Conservation (phyloP, 2,888 invertebrate genomes). For the Eupsilia transversa region DNA sequence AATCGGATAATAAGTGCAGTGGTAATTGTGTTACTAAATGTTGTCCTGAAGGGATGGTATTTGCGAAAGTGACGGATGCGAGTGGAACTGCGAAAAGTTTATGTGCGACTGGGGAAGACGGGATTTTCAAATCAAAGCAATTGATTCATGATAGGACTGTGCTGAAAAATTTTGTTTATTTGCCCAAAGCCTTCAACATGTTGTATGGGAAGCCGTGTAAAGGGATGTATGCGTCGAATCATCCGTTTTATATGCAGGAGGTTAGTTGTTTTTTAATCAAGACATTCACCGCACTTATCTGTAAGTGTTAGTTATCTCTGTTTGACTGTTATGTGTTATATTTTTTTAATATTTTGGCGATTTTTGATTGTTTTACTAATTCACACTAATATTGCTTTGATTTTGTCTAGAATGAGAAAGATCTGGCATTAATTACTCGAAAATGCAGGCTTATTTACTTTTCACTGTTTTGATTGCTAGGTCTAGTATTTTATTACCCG, state of each 20-base stretch:
- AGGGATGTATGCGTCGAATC: slow-evolving; percentile 45
- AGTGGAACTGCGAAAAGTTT: slow-evolving; percentile 14
- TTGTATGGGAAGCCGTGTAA: slow-evolving; percentile 67
- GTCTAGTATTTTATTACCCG: slow-evolving; percentile 2
- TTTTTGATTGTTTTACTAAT: slow-evolving; percentile 2
- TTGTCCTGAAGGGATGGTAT: slow-evolving; percentile 72
- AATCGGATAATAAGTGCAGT: slow-evolving; percentile 57
- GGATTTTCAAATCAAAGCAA: slow-evolving; percentile 55
- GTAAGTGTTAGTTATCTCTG: slow-evolving; percentile 8
- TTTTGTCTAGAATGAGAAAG: not conserved
- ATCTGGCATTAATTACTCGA: not conserved
- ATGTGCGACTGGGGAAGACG: slow-evolving; percentile 49
- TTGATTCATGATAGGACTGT: slow-evolving; percentile 44
- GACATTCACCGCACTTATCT: slow-evolving; percentile 6
- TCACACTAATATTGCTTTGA: not conserved
- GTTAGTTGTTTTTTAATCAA: slow-evolving; percentile 61
- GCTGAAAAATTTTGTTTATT: slow-evolving; percentile 48
- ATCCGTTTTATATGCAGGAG: slow-evolving; percentile 66
- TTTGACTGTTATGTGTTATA: not conserved
- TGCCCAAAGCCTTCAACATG: slow-evolving; percentile 55
- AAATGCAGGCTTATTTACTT: not conserved
- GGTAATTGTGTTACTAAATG: slow-evolving; percentile 75
- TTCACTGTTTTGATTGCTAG: not conserved
- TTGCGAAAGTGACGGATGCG: slow-evolving; percentile 24
- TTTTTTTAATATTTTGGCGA: slow-evolving; percentile 9